Percentiles rank a stretch among this genome's conserved stretches.
Evolutionary conservation across 2,888 invertebrate genomes (phyloP).

Genomic region (Xiphydria camelus): DNA sequence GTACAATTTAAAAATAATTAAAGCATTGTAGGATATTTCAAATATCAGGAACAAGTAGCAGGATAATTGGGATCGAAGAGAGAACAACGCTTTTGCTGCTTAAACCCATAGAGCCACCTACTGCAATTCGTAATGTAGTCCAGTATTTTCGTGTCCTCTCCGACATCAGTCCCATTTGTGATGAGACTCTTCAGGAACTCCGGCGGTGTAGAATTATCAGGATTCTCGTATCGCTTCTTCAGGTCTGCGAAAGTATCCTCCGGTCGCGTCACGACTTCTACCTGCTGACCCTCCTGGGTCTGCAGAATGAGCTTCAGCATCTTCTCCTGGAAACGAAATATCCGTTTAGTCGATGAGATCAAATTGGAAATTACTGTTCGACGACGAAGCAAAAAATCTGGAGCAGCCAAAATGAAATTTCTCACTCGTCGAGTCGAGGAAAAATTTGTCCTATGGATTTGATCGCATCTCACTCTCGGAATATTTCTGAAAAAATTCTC

Average conservation of each 20-base stretch:
- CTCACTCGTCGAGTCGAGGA: no score
- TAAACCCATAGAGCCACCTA: constrained; percentile 7
- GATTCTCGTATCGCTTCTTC: constrained; percentile 17
- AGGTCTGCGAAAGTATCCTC: constrained; percentile 25
- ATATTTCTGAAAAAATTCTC: no score
- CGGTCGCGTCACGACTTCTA: constrained; percentile 22
- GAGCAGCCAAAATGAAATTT: no score
- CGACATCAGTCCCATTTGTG: constrained; percentile 21
- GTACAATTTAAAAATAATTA: no score
- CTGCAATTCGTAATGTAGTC: constrained; percentile 23
- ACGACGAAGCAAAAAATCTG: no score
- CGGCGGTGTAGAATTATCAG: constrained; percentile 15
- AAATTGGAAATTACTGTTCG: no score
- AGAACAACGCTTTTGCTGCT: no score
- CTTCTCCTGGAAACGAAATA: constrained; percentile 5
- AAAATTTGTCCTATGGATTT: no score
- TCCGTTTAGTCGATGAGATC: not conserved
- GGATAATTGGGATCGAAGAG: no score
- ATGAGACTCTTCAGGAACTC: constrained; percentile 20
- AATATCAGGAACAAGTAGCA: no score
- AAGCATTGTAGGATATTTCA: no score
- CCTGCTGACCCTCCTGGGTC: constrained; percentile 23
- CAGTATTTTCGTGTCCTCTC: constrained; percentile 21
- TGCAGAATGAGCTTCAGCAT: constrained; percentile 25
- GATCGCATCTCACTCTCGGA: no score